Percentiles rank a stretch among this genome's conserved stretches.
phyloP scores from a whole-genome alignment of 2,797 vertebrate genomes.

The Morelia viridis region DNA sequence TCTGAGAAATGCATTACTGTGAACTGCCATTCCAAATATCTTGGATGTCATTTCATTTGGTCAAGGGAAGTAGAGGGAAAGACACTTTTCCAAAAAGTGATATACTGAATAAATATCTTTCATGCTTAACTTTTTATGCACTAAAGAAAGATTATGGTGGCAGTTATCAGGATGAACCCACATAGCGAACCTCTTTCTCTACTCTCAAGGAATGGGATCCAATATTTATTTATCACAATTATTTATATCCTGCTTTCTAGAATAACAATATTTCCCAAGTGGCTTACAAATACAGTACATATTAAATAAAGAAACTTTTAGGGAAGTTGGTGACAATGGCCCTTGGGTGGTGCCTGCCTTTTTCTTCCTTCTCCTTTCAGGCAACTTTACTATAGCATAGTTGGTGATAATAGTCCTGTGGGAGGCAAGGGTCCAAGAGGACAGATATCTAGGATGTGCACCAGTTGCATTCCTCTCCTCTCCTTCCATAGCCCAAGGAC shows the following conservation, averaged over 20 bases:
- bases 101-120: background rate
- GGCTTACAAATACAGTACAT: background rate
- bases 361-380: background rate
- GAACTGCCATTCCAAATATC: slow-evolving; percentile 10
- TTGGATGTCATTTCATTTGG: background rate
- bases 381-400: background rate
- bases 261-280: background rate
- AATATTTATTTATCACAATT: background rate
- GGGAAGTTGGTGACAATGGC: background rate
- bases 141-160: background rate
- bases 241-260: background rate
- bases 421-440: background rate
- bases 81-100: background rate
- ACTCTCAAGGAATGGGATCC: background rate
- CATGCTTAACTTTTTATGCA: background rate
- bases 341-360: background rate
- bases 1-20: slow-evolving; percentile 8
- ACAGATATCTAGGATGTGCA: background rate
- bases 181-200: background rate
- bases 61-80: background rate
- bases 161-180: background rate
- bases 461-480: background rate
- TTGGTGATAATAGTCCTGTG: background rate
- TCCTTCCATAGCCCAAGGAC: background rate
- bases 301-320: background rate